A percentile compares a stretch with the other conserved stretches of the same genome.
phyloP scores from a whole-genome alignment of 2,797 vertebrate species.

The Amblyopsis hoosieri region DNA sequence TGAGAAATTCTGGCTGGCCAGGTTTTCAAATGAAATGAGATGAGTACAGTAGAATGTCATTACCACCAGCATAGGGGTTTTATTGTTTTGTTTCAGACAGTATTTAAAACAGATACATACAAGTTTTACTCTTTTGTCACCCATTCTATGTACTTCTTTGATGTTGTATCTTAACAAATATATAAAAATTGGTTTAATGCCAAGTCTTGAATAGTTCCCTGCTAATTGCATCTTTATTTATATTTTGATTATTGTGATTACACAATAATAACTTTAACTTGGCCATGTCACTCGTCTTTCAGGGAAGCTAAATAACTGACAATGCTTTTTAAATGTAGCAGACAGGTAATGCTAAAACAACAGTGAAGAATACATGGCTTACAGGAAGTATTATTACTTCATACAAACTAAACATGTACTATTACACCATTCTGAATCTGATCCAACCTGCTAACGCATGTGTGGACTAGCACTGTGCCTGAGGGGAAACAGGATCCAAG shows the following conservation, averaged over 20 bases:
- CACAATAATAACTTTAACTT: not conserved
- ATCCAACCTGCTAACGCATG: conserved; percentile 61
- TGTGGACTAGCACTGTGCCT: conserved; percentile 67
- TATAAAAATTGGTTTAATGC: conserved; percentile 66
- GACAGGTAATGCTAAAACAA: too few species aligned
- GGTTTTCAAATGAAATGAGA: conserved; percentile 59
- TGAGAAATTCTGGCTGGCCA: conserved; percentile 79
- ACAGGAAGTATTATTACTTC: conserved; percentile 1
- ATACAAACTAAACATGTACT: conserved; percentile 23
- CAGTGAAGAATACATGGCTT: too few species aligned
- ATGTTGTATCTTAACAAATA: conserved; percentile 73
- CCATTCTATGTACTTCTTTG: conserved; percentile 52
- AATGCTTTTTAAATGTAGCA: too few species aligned
- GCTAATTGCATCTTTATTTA: conserved; percentile 2
- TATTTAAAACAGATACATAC: conserved; percentile 63
- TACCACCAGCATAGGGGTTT: conserved; percentile 34
- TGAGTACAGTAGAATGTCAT: conserved; percentile 30
- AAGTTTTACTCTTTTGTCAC: conserved; percentile 63
- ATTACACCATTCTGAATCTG: conserved; percentile 7
- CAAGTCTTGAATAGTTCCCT: conserved; percentile 35
- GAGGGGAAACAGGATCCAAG: conserved; percentile 55
- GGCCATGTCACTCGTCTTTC: not conserved
- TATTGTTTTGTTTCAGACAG: conserved; percentile 45
- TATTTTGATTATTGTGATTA: not conserved
- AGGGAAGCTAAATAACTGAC: too few species aligned